Percentiles rank a stretch among this genome's conserved stretches.
phyloP scores from a whole-genome alignment of 30 jellyfish, hydroid and myxozoan species.

The Turritopsis dohrnii region DNA sequence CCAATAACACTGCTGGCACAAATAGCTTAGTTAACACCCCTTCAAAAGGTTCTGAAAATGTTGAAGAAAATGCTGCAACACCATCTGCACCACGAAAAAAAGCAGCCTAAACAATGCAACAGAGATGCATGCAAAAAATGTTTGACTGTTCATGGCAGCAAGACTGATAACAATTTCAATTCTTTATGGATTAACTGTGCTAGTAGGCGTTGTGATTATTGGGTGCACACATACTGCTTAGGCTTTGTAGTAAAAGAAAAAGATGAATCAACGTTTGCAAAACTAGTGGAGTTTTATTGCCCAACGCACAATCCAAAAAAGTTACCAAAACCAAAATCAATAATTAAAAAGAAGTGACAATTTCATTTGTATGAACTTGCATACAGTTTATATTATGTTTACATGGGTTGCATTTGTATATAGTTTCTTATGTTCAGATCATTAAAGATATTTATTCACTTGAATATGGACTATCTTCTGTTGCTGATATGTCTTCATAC shows the following conservation, averaged over 20 bases:
- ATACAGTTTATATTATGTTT: neutral
- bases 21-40: no score
- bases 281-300: neutral
- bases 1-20: no score
- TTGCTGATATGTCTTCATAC: neutral
- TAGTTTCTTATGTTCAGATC: neutral
- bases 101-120: no score
- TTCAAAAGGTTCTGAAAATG: no score
- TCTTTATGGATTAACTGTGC: slow-evolving; percentile 14
- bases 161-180: neutral
- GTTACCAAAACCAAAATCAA: neutral
- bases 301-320: slow-evolving; percentile 9
- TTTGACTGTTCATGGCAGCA: neutral
- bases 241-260: neutral
- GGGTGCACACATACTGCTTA: neutral
- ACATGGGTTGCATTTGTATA: neutral
- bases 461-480: neutral
- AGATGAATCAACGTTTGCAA: neutral
- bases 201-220: neutral
- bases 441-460: neutral
- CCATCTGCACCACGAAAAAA: neutral
- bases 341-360: neutral
- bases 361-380: neutral
- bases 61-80: neutral
- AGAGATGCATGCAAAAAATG: neutral